These are phyloP conservation scores for Eulemur albifrons DNA, from an alignment of 2,797 vertebrate genomes.

Conservation along the genomic window DNA sequence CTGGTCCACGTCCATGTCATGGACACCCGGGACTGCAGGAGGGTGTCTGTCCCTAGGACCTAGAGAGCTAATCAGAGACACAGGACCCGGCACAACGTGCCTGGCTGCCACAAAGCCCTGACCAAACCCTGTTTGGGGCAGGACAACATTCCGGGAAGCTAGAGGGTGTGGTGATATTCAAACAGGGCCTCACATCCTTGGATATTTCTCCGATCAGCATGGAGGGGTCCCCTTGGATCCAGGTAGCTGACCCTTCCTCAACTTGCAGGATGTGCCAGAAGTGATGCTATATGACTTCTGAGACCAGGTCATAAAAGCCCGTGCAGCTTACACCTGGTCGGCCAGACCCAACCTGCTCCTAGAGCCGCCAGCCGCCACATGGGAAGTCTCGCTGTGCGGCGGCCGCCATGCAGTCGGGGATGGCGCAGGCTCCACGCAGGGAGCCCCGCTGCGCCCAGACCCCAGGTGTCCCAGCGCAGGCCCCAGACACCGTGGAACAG, in stretches of 20 bases:
- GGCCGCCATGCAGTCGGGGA: rapidly evolving
- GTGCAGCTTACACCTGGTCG: rapidly evolving
- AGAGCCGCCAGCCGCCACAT: rapidly evolving
- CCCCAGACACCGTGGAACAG: too few relatives aligned
- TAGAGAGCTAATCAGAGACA: background rate
- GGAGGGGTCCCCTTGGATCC: background rate
- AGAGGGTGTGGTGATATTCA: rapidly evolving
- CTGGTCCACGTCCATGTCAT: rapidly evolving
- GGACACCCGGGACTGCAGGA: background rate
- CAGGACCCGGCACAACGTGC: rapidly evolving
- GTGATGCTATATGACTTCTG: background rate
- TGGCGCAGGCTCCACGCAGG: background rate
- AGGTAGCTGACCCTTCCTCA: background rate
- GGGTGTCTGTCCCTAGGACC: background rate
- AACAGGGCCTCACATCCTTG: background rate
- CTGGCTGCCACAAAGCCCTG: rapidly evolving
- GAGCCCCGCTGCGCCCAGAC: background rate
- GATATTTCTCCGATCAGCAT: background rate
- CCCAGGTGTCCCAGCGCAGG: rapidly evolving
- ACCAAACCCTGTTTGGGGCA: background rate
- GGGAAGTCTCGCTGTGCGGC: background rate
- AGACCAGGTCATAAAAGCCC: too few relatives aligned
- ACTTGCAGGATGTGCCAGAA: background rate
- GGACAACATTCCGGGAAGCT: too few relatives aligned
- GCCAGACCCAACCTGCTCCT: background rate